Percentiles rank a stretch among this genome's conserved stretches.
phyloP scores from a whole-genome alignment of 1,140 invertebrate species.

The Achroia grisella region DNA sequence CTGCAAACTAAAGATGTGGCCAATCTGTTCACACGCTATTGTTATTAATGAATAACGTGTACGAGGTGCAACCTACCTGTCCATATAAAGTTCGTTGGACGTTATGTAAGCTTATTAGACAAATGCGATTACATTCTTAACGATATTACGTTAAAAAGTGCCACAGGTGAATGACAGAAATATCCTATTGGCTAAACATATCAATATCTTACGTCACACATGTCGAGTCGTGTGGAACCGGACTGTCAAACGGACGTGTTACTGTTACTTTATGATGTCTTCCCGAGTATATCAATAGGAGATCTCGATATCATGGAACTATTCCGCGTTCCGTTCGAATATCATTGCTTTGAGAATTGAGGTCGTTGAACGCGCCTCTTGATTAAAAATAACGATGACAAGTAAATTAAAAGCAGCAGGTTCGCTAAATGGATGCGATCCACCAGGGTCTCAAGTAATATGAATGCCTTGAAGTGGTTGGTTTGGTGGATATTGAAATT shows the following conservation, averaged over 20 bases:
- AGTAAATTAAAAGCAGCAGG: constrained; percentile 19
- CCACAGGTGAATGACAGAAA: not conserved
- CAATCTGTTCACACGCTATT: constrained; percentile 37
- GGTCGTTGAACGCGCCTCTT: constrained; percentile 25
- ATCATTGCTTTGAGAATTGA: constrained; percentile 19
- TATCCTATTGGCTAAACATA: constrained; percentile 17
- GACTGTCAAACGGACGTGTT: not conserved
- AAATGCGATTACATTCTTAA: constrained; percentile 23
- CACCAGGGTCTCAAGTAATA: not conserved
- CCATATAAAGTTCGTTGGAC: constrained; percentile 16
- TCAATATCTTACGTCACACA: constrained; percentile 15
- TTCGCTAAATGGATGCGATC: constrained; percentile 15
- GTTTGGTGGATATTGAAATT: no score
- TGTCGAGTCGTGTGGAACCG: constrained; percentile 10
- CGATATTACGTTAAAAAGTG: constrained; percentile 1
- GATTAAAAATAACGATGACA: constrained; percentile 34
- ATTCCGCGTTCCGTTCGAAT: constrained; percentile 27
- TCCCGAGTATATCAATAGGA: constrained; percentile 8
- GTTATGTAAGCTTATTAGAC: constrained; percentile 30
- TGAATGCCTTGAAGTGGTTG: no score
- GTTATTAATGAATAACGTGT: constrained; percentile 12
- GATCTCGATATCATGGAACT: constrained; percentile 7
- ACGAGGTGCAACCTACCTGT: constrained; percentile 24
- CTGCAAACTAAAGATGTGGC: constrained; percentile 32
- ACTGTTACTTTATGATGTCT: constrained; percentile 2